phyloP scores from a whole-genome alignment of 2,797 vertebrate species.

The Bradypodion pumilum region DNA sequence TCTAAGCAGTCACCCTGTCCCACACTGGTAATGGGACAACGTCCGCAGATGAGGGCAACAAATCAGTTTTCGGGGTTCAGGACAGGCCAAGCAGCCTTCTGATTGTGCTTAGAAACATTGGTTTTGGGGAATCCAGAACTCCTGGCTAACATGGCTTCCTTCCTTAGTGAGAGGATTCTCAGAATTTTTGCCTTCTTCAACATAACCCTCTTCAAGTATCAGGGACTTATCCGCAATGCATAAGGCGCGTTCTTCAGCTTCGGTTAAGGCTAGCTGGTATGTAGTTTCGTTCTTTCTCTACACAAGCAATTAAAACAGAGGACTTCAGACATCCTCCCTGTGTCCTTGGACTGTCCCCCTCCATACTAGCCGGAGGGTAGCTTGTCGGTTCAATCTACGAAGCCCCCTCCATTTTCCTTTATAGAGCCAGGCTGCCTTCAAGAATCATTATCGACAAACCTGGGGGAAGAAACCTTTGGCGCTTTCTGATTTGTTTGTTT shows the following conservation, averaged over 20 bases:
- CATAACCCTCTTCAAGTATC: too few relatives aligned
- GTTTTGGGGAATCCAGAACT: too few relatives aligned
- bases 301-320: not conserved
- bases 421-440: slow-evolving; percentile 55
- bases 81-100: too few relatives aligned
- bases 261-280: not conserved
- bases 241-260: not conserved
- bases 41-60: too few relatives aligned
- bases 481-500: slow-evolving; percentile 69
- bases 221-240: not conserved
- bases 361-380: slow-evolving; percentile 5
- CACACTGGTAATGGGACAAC: too few relatives aligned
- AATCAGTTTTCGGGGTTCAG: too few relatives aligned
- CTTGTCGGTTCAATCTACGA: slow-evolving; percentile 15
- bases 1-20: too few relatives aligned
- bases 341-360: not conserved
- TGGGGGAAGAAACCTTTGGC: not conserved
- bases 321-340: not conserved
- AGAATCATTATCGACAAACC: slow-evolving; percentile 78
- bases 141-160: too few relatives aligned
- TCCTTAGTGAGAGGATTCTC: too few relatives aligned
- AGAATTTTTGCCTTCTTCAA: too few relatives aligned
- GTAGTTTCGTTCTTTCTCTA: not conserved
- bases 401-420: not conserved
- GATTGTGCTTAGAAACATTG: too few relatives aligned